These are phyloP conservation scores for Rhinoraja longicauda DNA, from an alignment of 2,797 vertebrate species.

Conservation along the genomic window DNA sequence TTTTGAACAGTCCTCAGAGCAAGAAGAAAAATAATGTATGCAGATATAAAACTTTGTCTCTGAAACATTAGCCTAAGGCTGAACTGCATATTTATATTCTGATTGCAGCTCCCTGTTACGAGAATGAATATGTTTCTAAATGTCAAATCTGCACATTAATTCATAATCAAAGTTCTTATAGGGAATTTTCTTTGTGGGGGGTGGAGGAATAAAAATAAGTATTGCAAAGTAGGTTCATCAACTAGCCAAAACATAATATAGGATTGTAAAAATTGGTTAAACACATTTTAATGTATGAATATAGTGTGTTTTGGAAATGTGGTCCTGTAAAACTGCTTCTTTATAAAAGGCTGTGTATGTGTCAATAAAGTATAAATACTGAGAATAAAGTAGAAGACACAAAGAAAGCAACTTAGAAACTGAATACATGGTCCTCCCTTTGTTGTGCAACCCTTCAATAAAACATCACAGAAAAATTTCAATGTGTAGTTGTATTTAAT, in stretches of 20 bases:
- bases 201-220: background rate
- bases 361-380: conserved; percentile 43
- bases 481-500: conserved; percentile 26
- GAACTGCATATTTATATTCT: conserved; percentile 26
- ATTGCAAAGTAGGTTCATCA: background rate
- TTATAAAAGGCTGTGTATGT: conserved; percentile 41
- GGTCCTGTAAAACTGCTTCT: conserved; percentile 35
- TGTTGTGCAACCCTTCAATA: conserved; percentile 54
- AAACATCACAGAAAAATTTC: conserved; percentile 36
- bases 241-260: conserved; percentile 32
- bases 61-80: conserved; percentile 6
- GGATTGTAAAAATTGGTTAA: conserved; percentile 13
- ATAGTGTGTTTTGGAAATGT: conserved; percentile 35
- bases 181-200: background rate
- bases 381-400: conserved; percentile 37
- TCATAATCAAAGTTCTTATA: background rate
- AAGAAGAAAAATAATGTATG: conserved; percentile 32
- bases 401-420: conserved; percentile 42
- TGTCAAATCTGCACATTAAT: conserved; percentile 36
- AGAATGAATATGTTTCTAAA: conserved; percentile 32
- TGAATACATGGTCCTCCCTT: conserved; percentile 52
- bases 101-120: background rate
- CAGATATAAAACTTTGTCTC: conserved; percentile 14
- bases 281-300: conserved; percentile 36
- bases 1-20: conserved; percentile 25